Evolutionary conservation across 2,113 vertebrate species (phyloP).

Genomic region (Semicossyphus pulcher): DNA sequence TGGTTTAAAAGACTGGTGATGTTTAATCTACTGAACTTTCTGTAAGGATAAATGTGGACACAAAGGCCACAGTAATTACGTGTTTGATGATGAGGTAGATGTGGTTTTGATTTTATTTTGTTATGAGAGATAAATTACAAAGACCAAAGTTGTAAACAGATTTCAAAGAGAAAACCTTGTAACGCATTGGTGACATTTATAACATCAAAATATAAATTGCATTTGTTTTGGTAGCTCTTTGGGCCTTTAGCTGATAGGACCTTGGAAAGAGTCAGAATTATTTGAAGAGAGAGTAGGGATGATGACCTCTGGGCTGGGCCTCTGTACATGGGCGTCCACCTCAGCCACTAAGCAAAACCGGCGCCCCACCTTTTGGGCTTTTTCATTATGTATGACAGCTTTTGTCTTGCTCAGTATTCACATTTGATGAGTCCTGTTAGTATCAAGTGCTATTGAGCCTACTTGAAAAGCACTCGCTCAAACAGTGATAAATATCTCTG

Average conservation of each 20-base stretch:
- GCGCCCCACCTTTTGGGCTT: too few relatives aligned
- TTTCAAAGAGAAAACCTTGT: background rate
- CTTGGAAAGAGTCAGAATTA: too few relatives aligned
- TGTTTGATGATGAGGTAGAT: background rate
- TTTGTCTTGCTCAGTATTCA: background rate
- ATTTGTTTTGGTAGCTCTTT: background rate
- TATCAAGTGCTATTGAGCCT: constrained; percentile 12
- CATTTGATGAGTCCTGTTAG: background rate
- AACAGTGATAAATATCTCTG: background rate
- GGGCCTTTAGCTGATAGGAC: too few relatives aligned
- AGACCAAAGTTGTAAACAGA: background rate
- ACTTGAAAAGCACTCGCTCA: background rate
- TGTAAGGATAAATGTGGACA: too few relatives aligned
- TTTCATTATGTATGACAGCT: constrained; percentile 3
- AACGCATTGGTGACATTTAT: background rate
- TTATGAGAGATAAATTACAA: background rate
- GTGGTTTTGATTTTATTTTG: background rate
- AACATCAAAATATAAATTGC: background rate
- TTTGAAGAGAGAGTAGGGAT: too few relatives aligned
- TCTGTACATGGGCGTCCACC: too few relatives aligned
- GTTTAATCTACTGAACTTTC: too few relatives aligned
- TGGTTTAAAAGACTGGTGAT: background rate
- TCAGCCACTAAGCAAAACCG: too few relatives aligned
- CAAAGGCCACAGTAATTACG: too few relatives aligned
- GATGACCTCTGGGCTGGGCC: too few relatives aligned